A percentile compares a stretch with the other conserved stretches of the same genome.
Evolutionary conservation across 2,888 invertebrate species (phyloP).

Genomic region (Isoperla grammatica): DNA sequence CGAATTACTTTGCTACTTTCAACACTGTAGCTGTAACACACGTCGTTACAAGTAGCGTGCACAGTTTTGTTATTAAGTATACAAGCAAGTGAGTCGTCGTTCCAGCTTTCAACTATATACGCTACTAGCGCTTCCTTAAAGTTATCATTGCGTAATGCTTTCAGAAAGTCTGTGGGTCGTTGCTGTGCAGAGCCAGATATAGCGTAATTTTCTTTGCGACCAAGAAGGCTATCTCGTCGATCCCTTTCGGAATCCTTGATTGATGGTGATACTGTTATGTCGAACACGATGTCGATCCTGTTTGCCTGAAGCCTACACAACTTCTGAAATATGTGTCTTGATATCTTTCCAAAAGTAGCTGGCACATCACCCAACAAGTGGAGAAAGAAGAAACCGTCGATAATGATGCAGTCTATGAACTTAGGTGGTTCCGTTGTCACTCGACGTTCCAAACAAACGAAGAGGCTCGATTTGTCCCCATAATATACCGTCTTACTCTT

Average conservation of each 20-base stretch:
- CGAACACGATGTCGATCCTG: not conserved
- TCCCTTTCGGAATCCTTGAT: too few relatives aligned
- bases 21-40: not conserved
- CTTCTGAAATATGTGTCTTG: not conserved
- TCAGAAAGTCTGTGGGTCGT: not conserved
- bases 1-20: not conserved
- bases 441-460: constrained; percentile 30
- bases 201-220: too few relatives aligned
- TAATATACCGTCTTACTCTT: constrained; percentile 32
- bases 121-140: not conserved
- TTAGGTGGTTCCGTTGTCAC: too few relatives aligned
- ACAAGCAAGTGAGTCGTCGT: too few relatives aligned
- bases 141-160: not conserved
- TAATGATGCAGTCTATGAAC: too few relatives aligned
- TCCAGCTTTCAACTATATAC: too few relatives aligned
- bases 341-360: not conserved
- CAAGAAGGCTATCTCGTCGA: too few relatives aligned
- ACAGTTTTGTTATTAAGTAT: not conserved
- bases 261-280: too few relatives aligned
- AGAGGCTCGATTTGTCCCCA: constrained; percentile 34
- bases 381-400: not conserved
- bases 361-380: constrained; percentile 1
- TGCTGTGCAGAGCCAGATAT: too few relatives aligned
- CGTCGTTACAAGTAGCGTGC: constrained; percentile 11
- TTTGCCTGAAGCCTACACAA: not conserved